Evolutionary conservation across 53 echinoderm and acorn worm species (phyloP), one percentile per base, ranked within the genome.

Genomic region (Zoroaster sp.): DNA sequence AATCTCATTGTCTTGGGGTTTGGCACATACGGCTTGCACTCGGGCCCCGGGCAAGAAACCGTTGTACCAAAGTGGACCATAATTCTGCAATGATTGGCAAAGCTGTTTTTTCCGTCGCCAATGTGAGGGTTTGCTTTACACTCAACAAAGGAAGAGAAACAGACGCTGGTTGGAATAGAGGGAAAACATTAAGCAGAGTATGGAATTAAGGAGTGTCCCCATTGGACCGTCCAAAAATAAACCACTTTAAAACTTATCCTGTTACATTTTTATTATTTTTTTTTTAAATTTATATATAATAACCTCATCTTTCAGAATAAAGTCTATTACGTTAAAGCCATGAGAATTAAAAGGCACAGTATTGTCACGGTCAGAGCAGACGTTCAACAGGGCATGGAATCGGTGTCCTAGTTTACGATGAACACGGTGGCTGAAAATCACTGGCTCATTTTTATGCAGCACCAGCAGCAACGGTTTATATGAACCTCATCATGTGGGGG

Each of bases 1-100:
- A 85, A 85, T 85, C 85, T 70, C 71, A 85, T 85, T 85, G 85
- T 85, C 85, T 85, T 28, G 85, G n/a, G 47, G 35, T 66, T 85
- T 47, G 17, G 85, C 70, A 21, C 71, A 71, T 35, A 43, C 31
- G 39, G 44, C 43, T 9, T 28, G 15, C 68, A 6, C 31, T 45
- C 17, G 12, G 15, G 55, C 82, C 82, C 39, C 6, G 43, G 82
- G 82, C 82, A 40, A 82, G 40, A 40, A 82, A 30, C 23, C 37
- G 30, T 42, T 5, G 12, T 28, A 34, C 52, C 79, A 79, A 79
- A 82, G 68, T 67, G 82, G 41, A 66, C 66, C 42, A 31, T 82
- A 82, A 82, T 82, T 82, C 82, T 44, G 23, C 5, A 46, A 82
- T 82, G 68, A 82, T 82, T 32, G 63, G 37, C 54, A 59, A 78